Conservation (phyloP, 35 echinoderm and acorn worm species). For the Hemicentrotus pulcherrimus region DNA sequence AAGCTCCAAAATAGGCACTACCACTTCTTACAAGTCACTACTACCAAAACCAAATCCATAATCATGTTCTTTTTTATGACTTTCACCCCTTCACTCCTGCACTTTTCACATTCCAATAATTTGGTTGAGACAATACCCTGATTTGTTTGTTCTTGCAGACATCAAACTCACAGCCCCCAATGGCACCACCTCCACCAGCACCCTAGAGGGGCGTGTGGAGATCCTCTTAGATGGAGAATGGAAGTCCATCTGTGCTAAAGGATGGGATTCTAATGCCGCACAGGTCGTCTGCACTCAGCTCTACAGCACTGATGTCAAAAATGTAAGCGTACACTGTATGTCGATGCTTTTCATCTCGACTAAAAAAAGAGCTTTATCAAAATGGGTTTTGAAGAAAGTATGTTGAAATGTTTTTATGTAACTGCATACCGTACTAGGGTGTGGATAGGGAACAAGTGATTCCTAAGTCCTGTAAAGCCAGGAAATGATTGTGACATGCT, state of each 20-base stretch:
- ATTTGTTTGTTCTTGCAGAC: conserved; percentile 41
- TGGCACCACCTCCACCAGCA: conserved; percentile 74
- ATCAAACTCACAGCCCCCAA: conserved; percentile 68
- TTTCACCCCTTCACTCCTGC: background rate
- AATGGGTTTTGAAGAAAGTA: too few species aligned
- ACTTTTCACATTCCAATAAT: background rate
- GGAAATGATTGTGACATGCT: too few species aligned
- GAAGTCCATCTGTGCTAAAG: conserved; percentile 71
- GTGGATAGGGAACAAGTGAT: too few species aligned
- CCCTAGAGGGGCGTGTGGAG: conserved; percentile 72
- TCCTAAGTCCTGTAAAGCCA: too few species aligned
- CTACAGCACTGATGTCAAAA: conserved; percentile 68
- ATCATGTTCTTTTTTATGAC: too few species aligned
- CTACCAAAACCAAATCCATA: too few species aligned
- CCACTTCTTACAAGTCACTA: too few species aligned
- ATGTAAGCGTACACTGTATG: conserved; percentile 53
- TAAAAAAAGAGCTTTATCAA: too few species aligned
- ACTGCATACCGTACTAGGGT: too few species aligned
- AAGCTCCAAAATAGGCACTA: too few species aligned
- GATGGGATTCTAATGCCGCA: conserved; percentile 63
- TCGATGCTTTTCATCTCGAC: too few species aligned
- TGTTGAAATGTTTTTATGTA: too few species aligned
- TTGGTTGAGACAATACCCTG: background rate
- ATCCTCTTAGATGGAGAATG: conserved; percentile 66
- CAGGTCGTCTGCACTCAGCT: conserved; percentile 86